Percentiles rank a stretch among this genome's conserved stretches.
These are phyloP conservation scores for Drosophila melanocephala DNA, from an alignment of 2,888 invertebrate genomes.

Conservation along the genomic window DNA sequence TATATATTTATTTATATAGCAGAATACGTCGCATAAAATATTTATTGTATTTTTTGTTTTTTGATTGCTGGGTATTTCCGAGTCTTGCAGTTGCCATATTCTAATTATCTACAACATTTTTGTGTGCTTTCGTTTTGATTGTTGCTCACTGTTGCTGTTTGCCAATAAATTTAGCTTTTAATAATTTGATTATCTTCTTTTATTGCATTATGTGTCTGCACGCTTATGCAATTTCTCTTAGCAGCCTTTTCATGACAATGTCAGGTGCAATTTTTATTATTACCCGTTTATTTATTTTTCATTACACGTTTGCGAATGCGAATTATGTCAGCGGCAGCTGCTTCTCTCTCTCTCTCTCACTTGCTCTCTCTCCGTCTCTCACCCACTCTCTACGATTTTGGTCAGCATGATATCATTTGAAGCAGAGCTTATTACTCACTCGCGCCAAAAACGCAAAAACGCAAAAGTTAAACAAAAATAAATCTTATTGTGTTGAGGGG, in stretches of 20 bases:
- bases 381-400: slow-evolving; percentile 27
- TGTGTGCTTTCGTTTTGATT: slow-evolving; percentile 34
- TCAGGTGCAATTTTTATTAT: slow-evolving; percentile 73
- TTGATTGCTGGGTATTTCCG: slow-evolving; percentile 14
- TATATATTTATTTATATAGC: not conserved
- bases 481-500: slow-evolving; percentile 21
- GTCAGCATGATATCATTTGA: slow-evolving; percentile 69
- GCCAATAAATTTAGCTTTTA: slow-evolving; percentile 24
- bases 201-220: slow-evolving; percentile 37
- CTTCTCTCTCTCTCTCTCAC: not conserved
- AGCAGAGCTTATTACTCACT: slow-evolving; percentile 67
- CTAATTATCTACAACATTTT: not conserved
- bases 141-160: slow-evolving; percentile 27
- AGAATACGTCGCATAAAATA: not conserved
- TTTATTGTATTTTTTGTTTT: not conserved
- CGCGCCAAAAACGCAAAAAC: slow-evolving; percentile 60
- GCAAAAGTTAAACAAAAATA: slow-evolving; percentile 28
- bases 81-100: not conserved
- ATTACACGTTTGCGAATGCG: slow-evolving; percentile 17
- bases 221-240: slow-evolving; percentile 66
- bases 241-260: slow-evolving; percentile 63
- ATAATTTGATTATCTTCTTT: slow-evolving; percentile 35
- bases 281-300: slow-evolving; percentile 36
- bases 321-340: slow-evolving; percentile 67
- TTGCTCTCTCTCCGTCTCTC: not conserved